Evolutionary conservation across 2,113 vertebrate genomes (phyloP), one percentile per base, ranked within the genome.

Genomic region (Sterrhoptilus dennistouni): DNA sequence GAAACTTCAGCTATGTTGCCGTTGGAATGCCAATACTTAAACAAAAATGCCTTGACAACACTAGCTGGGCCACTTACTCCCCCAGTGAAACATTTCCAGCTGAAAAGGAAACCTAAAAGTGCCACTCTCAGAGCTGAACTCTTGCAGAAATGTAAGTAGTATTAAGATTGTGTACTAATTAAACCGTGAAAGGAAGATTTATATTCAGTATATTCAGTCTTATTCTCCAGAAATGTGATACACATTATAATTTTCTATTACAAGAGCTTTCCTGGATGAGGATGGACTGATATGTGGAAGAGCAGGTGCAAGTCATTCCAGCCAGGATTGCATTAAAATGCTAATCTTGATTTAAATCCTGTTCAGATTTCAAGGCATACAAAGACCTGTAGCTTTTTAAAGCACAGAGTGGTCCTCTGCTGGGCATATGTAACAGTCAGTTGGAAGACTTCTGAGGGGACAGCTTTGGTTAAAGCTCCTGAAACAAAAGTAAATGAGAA

Each of bases 71-170:
- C 99, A 8, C 99, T 99, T 52, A 99, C 99, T 1, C 99, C 99
- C 12, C 99, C 99, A 1, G 98, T 99, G 94, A 99, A 99, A 97
- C 99, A 99, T 91, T 99, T 99, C 90, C 99, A 99, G 97, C 97
- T 99, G 42, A 99, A 99, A 96, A 98, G 99, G 95, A 99, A 99
- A 80, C 99, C 99, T 79, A 99, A 99, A 98, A 99, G 99, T 68
- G 99, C 99, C 89, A 99, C 99, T 4, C 98, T 99, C 79, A 97
- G 99, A 93, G 99, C 99, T 7, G 99, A 99, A 95, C 99, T 99
- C 87, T 97, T 99, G 31, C 99, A 99, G 97, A 99, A 99, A 89
- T 99, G 99, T 99, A 97, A 98, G 98, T 98, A 83, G 13, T 40
- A 7, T 56, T 87, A 87, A 59, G 19, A 12, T 25, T 21, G 10